Conservation (phyloP, 2,888 invertebrate species). For the Ferdinandea cuprea region DNA sequence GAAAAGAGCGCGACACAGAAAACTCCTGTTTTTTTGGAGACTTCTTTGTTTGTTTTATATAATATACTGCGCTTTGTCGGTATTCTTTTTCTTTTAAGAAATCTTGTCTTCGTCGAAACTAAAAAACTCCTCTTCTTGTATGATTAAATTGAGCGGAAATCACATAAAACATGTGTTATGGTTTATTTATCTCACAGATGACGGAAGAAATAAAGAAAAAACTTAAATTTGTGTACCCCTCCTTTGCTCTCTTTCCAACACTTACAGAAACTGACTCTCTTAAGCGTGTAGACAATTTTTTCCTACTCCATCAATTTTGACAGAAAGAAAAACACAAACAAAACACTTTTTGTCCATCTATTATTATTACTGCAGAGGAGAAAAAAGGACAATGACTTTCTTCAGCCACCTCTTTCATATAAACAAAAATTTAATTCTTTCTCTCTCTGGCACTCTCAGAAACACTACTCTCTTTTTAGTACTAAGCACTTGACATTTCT, state of each 20-base stretch:
- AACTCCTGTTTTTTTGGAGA: slow-evolving; percentile 23
- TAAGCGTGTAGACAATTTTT: background rate
- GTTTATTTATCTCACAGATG: no score
- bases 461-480: slow-evolving; percentile 22
- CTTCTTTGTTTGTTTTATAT: slow-evolving; percentile 26
- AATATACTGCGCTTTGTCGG: slow-evolving; percentile 5
- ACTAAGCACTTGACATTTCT: slow-evolving; percentile 67
- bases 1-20: slow-evolving; percentile 13
- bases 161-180: no score
- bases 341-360: background rate
- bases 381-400: slow-evolving; percentile 64
- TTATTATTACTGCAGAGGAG: background rate
- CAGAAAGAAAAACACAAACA: background rate
- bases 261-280: slow-evolving; percentile 5
- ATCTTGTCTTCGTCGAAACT: background rate
- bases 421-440: background rate
- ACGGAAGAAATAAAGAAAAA: no score
- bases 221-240: no score
- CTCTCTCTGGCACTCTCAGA: no score
- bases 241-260: background rate
- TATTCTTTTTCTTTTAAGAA: background rate
- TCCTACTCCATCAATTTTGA: background rate
- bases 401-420: no score
- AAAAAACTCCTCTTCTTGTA: background rate
- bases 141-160: no score